Conservation (phyloP, 2,888 invertebrate genomes). For the Dromius quadrimaculatus region DNA sequence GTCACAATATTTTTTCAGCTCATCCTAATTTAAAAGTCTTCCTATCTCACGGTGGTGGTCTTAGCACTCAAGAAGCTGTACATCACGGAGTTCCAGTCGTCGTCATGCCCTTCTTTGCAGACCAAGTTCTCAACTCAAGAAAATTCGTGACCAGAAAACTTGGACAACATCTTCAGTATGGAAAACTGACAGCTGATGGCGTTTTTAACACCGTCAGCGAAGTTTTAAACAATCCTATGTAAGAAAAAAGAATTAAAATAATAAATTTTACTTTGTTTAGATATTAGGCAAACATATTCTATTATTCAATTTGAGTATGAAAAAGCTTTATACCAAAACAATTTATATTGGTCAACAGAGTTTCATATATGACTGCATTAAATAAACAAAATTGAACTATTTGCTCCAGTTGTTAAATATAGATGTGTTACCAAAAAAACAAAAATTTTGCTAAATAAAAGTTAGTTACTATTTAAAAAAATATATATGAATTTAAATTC, state of each 20-base stretch:
- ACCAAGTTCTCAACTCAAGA: constrained; percentile 59
- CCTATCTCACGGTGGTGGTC: constrained; percentile 57
- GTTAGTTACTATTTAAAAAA: too few species aligned
- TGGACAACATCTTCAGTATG: constrained; percentile 56
- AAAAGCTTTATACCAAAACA: too few species aligned
- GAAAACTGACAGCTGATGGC: constrained; percentile 55
- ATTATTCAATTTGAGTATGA: too few species aligned
- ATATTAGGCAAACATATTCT: too few species aligned
- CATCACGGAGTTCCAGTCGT: constrained; percentile 55
- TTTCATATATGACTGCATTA: not conserved
- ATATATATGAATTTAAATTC: too few species aligned
- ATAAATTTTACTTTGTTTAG: too few species aligned
- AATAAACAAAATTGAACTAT: not conserved
- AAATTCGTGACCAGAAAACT: constrained; percentile 58
- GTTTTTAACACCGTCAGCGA: constrained; percentile 54
- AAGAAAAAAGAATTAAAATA: too few species aligned
- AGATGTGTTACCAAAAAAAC: too few species aligned
- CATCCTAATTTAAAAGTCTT: constrained; percentile 54
- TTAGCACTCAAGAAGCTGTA: constrained; percentile 56
- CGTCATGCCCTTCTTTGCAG: constrained; percentile 58
- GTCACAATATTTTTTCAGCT: constrained; percentile 50
- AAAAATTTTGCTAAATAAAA: too few species aligned
- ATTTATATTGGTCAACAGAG: too few species aligned
- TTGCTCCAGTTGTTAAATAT: too few species aligned
- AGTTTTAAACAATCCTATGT: constrained; percentile 57